Evolutionary conservation across 2,888 invertebrate genomes (phyloP), one percentile per base, ranked within the genome.

Genomic region (Dynastes tityus): DNA sequence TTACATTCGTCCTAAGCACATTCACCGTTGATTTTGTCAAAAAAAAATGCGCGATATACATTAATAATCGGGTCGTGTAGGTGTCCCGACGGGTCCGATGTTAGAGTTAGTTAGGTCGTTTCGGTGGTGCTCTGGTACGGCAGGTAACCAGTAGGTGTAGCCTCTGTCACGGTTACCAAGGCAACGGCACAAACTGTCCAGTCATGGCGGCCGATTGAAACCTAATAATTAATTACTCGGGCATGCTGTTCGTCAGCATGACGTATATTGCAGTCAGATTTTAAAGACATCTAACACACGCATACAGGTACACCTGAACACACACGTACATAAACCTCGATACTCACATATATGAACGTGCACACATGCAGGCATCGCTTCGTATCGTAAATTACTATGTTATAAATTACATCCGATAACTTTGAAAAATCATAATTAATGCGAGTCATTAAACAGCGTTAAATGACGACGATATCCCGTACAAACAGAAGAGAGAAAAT

Each of bases 221-320:
- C 86, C 87, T 87, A 87, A 87, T 87, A 87, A 87, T 87, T 87
- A 87, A 87, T 87, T 87, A 87, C 87, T 85, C 83, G 80, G 82
- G 82, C 81, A 83, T 83, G 83, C 82, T 81, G 83, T 82, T 83
- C 83, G 83, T 83, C 83, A 84, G 83, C 83, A 84, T 83, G 83
- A 83, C 84, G 84, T 83, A 82, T 83, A 83, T 82, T 82, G 79
- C 81, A 82, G 81, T 77, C 81, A 80, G 78, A 82, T 80, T 80
- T 81, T 78, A 80, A 80, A 82, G 81, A 82, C 77, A 74, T 64
- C 65, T 63, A 53, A 70, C 76, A 64, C 74, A 73, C 58, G 51
- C 51, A 79, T 65, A 64, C 76, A 71, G 37, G 27, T 61, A 61
- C 45, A 58, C 37, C 22, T 73, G 13, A 9, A 37, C 22, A 9